Evolutionary conservation across 2,113 vertebrate species (phyloP).

Genomic region (Todiramphus chloris): DNA sequence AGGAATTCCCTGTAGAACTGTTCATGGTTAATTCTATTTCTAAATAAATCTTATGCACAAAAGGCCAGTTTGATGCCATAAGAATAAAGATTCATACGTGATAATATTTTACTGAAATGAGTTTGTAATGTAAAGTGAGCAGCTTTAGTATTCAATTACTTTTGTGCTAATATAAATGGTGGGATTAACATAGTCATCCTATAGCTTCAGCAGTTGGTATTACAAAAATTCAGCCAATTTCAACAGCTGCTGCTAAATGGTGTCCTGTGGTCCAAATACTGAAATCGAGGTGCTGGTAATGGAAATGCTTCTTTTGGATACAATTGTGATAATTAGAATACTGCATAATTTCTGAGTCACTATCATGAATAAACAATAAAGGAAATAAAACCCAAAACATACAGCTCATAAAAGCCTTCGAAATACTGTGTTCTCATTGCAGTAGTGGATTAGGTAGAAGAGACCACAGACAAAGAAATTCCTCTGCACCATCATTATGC

Average conservation of each 20-base stretch:
- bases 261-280: conserved; percentile 2
- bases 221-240: conserved; percentile 41
- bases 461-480: not conserved
- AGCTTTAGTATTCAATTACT: conserved; percentile 55
- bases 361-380: not conserved
- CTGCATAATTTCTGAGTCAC: not conserved
- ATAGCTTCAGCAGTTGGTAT: conserved; percentile 5
- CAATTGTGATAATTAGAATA: not conserved
- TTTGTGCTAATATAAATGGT: conserved; percentile 54
- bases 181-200: conserved; percentile 6
- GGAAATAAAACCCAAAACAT: not conserved
- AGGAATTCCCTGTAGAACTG: conserved; percentile 49
- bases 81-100: conserved; percentile 44
- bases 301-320: not conserved
- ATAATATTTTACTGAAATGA: conserved; percentile 47
- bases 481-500: not conserved
- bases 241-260: conserved; percentile 40
- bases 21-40: conserved; percentile 53
- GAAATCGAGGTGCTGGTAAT: not conserved
- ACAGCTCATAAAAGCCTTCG: not conserved
- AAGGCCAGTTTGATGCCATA: conserved; percentile 23
- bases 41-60: conserved; percentile 47
- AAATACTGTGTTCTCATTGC: not conserved
- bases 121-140: conserved; percentile 59
- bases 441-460: not conserved